phyloP scores from a whole-genome alignment of 2,888 invertebrate genomes.

The Venusia cambrica region DNA sequence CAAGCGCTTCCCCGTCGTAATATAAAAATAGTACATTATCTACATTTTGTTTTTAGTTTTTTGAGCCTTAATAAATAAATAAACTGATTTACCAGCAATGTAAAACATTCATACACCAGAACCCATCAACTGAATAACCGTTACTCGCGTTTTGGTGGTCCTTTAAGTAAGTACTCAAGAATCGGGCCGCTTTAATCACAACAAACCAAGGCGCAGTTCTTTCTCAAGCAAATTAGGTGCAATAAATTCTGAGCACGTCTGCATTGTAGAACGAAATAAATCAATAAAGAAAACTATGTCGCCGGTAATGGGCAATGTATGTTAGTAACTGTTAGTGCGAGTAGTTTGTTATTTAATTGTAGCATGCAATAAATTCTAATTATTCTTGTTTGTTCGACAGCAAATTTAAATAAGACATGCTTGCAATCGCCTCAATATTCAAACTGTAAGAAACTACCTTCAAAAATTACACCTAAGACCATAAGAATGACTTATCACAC shows the following conservation, averaged over 20 bases:
- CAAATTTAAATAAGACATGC: constrained; percentile 8
- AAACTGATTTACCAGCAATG: too few relatives aligned
- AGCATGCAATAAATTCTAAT: constrained; percentile 61
- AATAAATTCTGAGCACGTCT: constrained; percentile 38
- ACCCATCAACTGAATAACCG: constrained; percentile 15
- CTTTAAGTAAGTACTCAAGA: constrained; percentile 27
- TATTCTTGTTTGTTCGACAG: constrained; percentile 43
- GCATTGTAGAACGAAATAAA: constrained; percentile 50
- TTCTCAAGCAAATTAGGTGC: constrained; percentile 33
- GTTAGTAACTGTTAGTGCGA: too few relatives aligned
- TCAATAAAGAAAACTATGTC: constrained; percentile 59
- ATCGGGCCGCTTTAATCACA: constrained; percentile 28
- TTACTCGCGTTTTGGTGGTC: constrained; percentile 30
- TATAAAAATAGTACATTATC: too few relatives aligned
- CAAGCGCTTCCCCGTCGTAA: too few relatives aligned
- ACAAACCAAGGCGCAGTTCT: constrained; percentile 27
- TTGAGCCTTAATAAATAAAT: too few relatives aligned
- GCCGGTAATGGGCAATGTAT: constrained; percentile 45
- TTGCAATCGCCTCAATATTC: too few relatives aligned
- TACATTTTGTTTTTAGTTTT: too few relatives aligned
- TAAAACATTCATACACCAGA: constrained; percentile 5
- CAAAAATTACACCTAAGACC: too few relatives aligned
- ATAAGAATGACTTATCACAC: too few relatives aligned
- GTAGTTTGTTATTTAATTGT: constrained; percentile 55
- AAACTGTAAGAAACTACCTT: too few relatives aligned